A percentile compares a stretch with the other conserved stretches of the same genome.
Conservation (phyloP, 92 coral and sea anemone species). For the Zoanthus sociatus region DNA sequence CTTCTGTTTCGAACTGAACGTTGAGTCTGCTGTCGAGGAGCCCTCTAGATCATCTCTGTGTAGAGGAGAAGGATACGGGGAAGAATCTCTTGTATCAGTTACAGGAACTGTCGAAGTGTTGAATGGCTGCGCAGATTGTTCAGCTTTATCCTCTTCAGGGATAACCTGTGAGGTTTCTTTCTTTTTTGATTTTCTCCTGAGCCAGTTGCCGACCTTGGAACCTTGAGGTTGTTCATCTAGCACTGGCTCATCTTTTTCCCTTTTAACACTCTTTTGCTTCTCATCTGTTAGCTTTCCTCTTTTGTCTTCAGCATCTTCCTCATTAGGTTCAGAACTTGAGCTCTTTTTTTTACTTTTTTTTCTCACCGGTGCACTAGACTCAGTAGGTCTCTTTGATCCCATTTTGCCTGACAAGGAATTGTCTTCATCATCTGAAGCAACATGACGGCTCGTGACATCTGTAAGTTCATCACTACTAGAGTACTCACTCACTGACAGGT, state of each 20-base stretch:
- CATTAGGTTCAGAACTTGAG: conserved; percentile 59
- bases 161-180: conserved; percentile 18
- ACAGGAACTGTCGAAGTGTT: conserved; percentile 6
- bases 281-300: conserved; percentile 32
- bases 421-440: conserved; percentile 74
- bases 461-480: conserved; percentile 86
- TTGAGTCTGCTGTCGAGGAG: conserved; percentile 10
- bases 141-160: conserved; percentile 18
- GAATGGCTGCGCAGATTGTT: not conserved
- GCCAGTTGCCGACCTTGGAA: not conserved
- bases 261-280: conserved; percentile 46
- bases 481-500: conserved; percentile 37
- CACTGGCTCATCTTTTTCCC: conserved; percentile 38
- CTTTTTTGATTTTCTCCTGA: conserved; percentile 48
- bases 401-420: conserved; percentile 55
- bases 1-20: conserved; percentile 56
- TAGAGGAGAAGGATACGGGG: not conserved
- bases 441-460: conserved; percentile 77
- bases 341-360: conserved; percentile 46
- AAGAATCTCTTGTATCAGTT: not conserved
- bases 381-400: conserved; percentile 20
- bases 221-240: conserved; percentile 29
- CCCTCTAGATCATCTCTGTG: not conserved
- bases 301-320: conserved; percentile 54
- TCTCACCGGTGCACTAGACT: conserved; percentile 10